A percentile compares a stretch with the other conserved stretches of the same genome.
phyloP scores from a whole-genome alignment of 2,888 invertebrate genomes.

The Lasioglossum morio region DNA sequence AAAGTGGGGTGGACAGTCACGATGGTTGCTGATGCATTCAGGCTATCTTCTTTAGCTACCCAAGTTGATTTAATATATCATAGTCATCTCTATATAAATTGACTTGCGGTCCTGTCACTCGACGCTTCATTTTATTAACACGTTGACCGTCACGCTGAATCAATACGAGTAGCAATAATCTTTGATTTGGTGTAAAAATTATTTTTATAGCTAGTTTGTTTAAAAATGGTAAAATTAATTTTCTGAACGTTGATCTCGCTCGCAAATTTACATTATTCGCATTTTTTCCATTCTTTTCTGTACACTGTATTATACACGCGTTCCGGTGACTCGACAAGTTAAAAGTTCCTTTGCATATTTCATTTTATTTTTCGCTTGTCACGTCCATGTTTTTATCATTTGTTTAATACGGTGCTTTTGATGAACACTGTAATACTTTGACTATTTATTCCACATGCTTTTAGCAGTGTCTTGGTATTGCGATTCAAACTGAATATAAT shows the following conservation, averaged over 20 bases:
- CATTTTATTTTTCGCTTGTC: not conserved
- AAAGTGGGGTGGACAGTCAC: not conserved
- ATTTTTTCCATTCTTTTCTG: not conserved
- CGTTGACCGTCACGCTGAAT: not conserved
- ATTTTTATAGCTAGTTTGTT: not conserved
- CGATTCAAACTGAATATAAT: not conserved
- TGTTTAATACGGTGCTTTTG: not conserved
- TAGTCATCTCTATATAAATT: not conserved
- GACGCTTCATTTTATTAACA: not conserved
- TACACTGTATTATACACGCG: not conserved
- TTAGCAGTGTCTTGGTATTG: not conserved
- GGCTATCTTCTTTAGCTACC: not conserved
- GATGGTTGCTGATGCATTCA: not conserved
- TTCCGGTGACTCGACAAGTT: not conserved
- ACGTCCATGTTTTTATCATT: not conserved
- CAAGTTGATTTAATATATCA: constrained; percentile 10
- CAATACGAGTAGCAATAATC: not conserved
- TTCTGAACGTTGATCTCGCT: not conserved
- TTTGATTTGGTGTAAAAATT: not conserved
- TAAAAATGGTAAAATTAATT: not conserved
- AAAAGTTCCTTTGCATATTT: not conserved
- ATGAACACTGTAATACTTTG: not conserved
- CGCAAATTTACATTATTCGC: not conserved
- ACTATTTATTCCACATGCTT: not conserved
- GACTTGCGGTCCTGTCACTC: not conserved